Base-by-base conservation (phyloP, 2,113 vertebrate genomes). In the Sisor rabdophorus region DNA sequence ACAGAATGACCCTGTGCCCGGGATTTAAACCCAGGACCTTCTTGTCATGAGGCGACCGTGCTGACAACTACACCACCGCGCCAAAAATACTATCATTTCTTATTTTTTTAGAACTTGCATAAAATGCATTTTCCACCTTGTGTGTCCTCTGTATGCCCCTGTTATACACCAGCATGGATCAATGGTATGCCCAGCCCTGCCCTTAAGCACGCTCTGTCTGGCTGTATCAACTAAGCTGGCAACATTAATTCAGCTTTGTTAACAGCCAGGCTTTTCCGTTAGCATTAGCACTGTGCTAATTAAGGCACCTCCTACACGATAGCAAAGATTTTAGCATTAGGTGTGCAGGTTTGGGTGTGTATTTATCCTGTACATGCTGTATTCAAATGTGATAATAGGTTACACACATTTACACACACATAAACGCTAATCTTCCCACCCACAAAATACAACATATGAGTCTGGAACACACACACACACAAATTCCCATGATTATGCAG, bases 161-260 rank as follows among this genome's bases (percentile, higher is more conserved):
- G 65, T 65, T 61, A 71, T 67, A 75, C 22, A 53, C 73, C 75
- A 32, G 44, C n/a, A 40, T 80, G 84, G 76, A 72, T 70, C 69
- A 52, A 69, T 71, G 79, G 82, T 81, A 79, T 44, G 48, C 71
- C 73, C 80, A 67, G 78, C 78, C 69, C 69, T 22, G 67, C 44
- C 64, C 77, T 75, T 76, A 79, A 77, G 60, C 80, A 56, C 76
- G 77, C 48, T 20, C 36, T 73, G 53, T 67, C 76, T 64, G 36
- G 75, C 75, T 82, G 81, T 84, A 82, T 84, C 67, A 81, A 81
- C 61, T 28, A 64, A 16, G 60, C 71, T 64, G 44, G 71, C 74
- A 60, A 78, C 81, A 84, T 84, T 84, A 83, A 84, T 80, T 82
- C 82, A 84, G 63, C 44, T 63, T 71, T 71, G 67, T 54, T 60